Evolutionary conservation across 2,113 vertebrate genomes (phyloP), one percentile per base, ranked within the genome.

Genomic region (Brachyhypopomus occidentalis): DNA sequence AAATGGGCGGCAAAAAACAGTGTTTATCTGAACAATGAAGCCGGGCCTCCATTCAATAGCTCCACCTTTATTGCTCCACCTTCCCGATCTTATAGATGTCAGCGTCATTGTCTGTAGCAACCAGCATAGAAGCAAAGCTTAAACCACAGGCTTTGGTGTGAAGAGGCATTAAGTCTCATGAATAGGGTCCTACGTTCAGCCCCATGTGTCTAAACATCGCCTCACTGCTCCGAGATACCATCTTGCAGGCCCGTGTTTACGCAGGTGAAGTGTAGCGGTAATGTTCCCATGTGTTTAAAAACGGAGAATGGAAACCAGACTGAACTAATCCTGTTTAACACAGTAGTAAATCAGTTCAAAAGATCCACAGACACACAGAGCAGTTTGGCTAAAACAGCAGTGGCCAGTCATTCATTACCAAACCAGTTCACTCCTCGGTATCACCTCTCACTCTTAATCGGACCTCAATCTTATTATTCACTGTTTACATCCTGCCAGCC

Each of bases 401-500:
- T 67, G 77, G 70, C 27, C 59, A 79, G 78, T 84, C 86, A 83
- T 79, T 87, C 60, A 81, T 85, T 85, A 84, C 79, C 83, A 74
- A 78, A 73, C 55, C 70, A 77, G 80, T 80, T 74, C 66, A 86
- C 86, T 90, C 86, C 80, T 86, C 77, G 86, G 77, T 83, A 27
- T 90, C 92, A 89, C 88, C 85, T 88, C 82, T 82, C 85, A 55
- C 71, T 72, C 70, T 80, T 84, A 17, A 84, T 80, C 30, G 56
- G n/a, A 62, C 80, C 60, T 48, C 48, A 8, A 41, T 70, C 71
- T 73, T 71, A 62, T 72, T 69, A 80, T 79, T 76, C 74, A 78
- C 27, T 75, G 63, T 78, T 79, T 72, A 72, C 62, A 69, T 74
- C 58, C 84, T 78, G 12, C 45, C 45, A 45, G 12, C 45, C 45